phyloP scores from a whole-genome alignment of 2,888 invertebrate species.

The Spilosoma lubricipeda region DNA sequence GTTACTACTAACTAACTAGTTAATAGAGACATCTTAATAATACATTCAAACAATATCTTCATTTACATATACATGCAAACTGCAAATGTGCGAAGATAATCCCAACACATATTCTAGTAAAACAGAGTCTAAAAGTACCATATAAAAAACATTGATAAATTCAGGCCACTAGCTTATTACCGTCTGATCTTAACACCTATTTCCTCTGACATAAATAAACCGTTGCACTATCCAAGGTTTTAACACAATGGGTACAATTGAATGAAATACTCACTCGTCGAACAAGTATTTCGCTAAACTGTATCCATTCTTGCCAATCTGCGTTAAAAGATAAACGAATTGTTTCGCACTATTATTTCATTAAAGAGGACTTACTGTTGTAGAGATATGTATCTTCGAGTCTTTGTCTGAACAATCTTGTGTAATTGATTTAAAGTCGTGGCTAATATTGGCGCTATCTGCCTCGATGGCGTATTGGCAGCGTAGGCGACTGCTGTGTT shows the following conservation, averaged over 20 bases:
- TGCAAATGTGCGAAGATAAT: not conserved
- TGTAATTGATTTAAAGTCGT: constrained; percentile 17
- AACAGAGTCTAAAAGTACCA: not conserved
- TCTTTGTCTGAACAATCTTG: constrained; percentile 34
- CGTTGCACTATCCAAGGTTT: constrained; percentile 37
- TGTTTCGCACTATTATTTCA: constrained; percentile 70
- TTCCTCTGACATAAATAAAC: constrained; percentile 39
- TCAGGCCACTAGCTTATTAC: constrained; percentile 18
- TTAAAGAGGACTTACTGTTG: constrained; percentile 36
- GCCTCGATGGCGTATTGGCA: no score
- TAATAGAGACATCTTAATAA: not conserved
- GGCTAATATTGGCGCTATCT: not conserved
- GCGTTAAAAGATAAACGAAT: constrained; percentile 61
- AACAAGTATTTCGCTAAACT: constrained; percentile 50
- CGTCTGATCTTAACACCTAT: constrained; percentile 30
- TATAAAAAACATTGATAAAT: constrained; percentile 6
- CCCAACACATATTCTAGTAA: not conserved
- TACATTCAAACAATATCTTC: not conserved
- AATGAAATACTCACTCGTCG: constrained; percentile 5
- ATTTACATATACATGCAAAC: not conserved
- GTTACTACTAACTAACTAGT: no score
- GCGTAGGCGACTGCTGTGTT: no score
- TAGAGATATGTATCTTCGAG: constrained; percentile 25
- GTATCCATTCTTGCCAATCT: constrained; percentile 54
- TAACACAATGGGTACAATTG: constrained; percentile 32